These are phyloP conservation scores for Parazoanthus swiftii DNA, from an alignment of 92 coral and sea anemone genomes.

Conservation along the genomic window DNA sequence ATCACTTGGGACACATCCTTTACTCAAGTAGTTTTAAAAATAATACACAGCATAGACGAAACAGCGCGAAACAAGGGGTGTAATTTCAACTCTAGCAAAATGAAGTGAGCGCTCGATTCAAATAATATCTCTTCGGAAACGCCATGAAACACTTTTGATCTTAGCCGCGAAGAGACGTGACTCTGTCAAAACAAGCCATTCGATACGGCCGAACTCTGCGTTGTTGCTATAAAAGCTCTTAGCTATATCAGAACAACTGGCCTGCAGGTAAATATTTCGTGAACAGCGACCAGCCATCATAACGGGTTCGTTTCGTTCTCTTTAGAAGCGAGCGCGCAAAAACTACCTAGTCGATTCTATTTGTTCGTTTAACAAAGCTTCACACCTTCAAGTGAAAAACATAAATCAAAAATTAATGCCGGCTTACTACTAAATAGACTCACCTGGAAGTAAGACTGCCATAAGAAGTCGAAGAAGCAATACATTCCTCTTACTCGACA, in stretches of 20 bases:
- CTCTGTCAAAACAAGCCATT: constrained; percentile 20
- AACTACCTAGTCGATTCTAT: neutral
- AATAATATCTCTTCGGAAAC: constrained; percentile 19
- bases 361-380: constrained; percentile 47
- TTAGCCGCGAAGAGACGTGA: constrained; percentile 15
- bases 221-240: neutral
- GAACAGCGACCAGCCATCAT: neutral
- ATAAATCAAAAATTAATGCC: constrained; percentile 81
- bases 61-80: neutral
- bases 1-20: neutral
- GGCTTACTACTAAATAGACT: constrained; percentile 1
- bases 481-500: neutral
- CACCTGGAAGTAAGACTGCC: neutral
- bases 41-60: neutral
- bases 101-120: constrained; percentile 13
- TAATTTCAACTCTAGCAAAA: neutral
- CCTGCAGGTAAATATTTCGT: neutral
- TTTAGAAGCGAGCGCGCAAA: neutral
- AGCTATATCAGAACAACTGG: neutral
- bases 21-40: neutral
- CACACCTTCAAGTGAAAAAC: constrained; percentile 76
- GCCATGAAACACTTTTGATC: constrained; percentile 26
- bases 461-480: neutral
- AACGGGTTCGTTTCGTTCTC: neutral
- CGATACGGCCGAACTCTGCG: constrained; percentile 4